Percentiles rank a stretch among this genome's conserved stretches.
Conservation (phyloP, 2,113 vertebrate genomes). For the Brachypodius melanocephalos region DNA sequence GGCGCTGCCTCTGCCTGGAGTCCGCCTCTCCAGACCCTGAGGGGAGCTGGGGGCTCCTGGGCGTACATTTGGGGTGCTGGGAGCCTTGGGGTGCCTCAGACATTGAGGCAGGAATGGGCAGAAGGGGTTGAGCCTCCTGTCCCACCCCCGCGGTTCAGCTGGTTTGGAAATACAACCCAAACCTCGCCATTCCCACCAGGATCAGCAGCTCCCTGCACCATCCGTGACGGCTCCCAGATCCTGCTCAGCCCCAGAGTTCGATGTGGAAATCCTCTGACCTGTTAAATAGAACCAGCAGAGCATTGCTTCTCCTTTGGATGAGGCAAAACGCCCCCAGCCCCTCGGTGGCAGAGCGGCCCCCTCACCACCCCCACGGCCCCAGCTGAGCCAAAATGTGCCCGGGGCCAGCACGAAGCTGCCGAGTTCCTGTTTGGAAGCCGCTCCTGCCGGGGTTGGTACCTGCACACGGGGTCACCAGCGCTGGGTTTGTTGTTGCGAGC, state of each 20-base stretch:
- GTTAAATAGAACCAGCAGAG: background rate
- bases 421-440: background rate
- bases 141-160: rapidly evolving
- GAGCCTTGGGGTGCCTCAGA: rapidly evolving
- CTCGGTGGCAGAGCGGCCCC: background rate
- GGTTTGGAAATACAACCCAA: background rate
- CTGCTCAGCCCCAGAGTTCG: rapidly evolving
- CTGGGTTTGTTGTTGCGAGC: background rate
- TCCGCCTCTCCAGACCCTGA: background rate
- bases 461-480: background rate
- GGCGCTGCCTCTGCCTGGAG: background rate
- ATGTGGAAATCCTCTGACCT: background rate
- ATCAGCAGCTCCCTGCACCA: background rate
- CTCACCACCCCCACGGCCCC: rapidly evolving
- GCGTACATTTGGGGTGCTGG: background rate
- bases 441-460: background rate
- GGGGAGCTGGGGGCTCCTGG: background rate
- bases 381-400: background rate
- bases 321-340: background rate
- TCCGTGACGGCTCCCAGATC: rapidly evolving
- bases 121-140: background rate
- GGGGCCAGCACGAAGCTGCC: background rate
- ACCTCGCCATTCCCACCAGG: rapidly evolving
- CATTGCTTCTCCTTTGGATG: rapidly evolving
- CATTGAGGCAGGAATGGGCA: rapidly evolving